Evolutionary conservation across 2,888 invertebrate genomes (phyloP).

Genomic region (Drosophila nr. perissopoda): DNA sequence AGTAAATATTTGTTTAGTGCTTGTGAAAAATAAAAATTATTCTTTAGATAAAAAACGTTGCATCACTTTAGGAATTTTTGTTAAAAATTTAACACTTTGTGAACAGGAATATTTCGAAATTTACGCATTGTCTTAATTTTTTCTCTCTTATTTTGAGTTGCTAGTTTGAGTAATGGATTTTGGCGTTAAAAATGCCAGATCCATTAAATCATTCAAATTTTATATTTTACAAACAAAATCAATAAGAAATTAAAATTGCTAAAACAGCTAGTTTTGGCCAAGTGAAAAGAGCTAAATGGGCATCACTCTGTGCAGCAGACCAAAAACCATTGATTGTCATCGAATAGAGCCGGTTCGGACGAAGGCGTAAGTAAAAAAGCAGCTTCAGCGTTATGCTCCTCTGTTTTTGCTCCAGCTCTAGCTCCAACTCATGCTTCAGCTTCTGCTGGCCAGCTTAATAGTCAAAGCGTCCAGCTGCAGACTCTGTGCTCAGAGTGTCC

Average conservation of each 20-base stretch:
- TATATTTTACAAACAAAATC: not conserved
- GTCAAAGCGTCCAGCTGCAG: constrained; percentile 53
- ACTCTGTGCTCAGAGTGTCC: not conserved
- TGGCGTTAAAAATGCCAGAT: not conserved
- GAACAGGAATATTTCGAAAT: not conserved
- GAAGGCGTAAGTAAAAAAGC: constrained; percentile 60
- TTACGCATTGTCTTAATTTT: not conserved
- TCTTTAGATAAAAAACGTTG: not conserved
- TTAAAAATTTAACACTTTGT: not conserved
- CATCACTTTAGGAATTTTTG: no score
- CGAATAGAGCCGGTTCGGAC: constrained; percentile 66
- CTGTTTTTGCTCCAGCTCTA: constrained; percentile 3
- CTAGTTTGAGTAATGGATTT: not conserved
- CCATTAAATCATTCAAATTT: not conserved
- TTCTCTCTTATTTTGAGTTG: no score
- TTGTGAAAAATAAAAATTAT: not conserved
- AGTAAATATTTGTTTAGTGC: not conserved
- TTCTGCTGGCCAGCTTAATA: constrained; percentile 30
- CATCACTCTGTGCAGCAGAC: constrained; percentile 78
- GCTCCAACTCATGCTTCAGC: constrained; percentile 6
- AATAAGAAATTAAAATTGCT: not conserved
- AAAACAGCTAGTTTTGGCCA: not conserved
- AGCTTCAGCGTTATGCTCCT: constrained; percentile 53
- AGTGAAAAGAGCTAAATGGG: not conserved
- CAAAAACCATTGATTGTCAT: constrained; percentile 85